Percentiles rank a stretch among this genome's conserved stretches.
These are phyloP conservation scores for Callorhinus ursinus DNA, from an alignment of 2,113 vertebrate genomes.

Conservation along the genomic window DNA sequence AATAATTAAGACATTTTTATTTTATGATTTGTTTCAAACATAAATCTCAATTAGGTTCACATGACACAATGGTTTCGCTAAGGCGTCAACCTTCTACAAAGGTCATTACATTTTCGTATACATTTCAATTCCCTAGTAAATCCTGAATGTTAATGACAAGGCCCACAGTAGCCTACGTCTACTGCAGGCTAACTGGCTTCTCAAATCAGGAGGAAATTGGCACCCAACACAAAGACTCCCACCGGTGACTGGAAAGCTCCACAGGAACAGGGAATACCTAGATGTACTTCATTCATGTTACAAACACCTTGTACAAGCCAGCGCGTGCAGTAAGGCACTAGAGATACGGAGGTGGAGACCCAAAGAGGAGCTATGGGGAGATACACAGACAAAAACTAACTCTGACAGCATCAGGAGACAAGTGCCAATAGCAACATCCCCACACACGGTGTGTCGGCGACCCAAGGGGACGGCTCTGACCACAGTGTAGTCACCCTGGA, in stretches of 20 bases:
- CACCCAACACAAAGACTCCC: not conserved
- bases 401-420: not conserved
- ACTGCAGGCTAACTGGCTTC: not conserved
- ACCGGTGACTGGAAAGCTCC: not conserved
- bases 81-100: not conserved
- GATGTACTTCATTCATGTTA: rapidly evolving
- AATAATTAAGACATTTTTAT: constrained; percentile 62
- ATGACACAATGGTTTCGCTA: not conserved
- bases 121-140: not conserved
- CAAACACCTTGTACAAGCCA: not conserved
- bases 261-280: not conserved
- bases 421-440: not conserved
- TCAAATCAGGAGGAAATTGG: not conserved
- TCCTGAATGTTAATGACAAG: not conserved
- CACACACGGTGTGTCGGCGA: not conserved
- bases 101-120: not conserved
- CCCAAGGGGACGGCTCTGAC: rapidly evolving
- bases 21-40: constrained; percentile 41
- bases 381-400: not conserved
- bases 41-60: not conserved
- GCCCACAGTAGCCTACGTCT: not conserved
- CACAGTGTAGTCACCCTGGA: not conserved
- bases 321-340: not conserved
- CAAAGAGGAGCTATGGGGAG: not conserved
- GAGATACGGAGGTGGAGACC: not conserved